Percentiles rank a stretch among this genome's conserved stretches.
Conservation (phyloP, 2,113 vertebrate species). For the Helogale parvula region DNA sequence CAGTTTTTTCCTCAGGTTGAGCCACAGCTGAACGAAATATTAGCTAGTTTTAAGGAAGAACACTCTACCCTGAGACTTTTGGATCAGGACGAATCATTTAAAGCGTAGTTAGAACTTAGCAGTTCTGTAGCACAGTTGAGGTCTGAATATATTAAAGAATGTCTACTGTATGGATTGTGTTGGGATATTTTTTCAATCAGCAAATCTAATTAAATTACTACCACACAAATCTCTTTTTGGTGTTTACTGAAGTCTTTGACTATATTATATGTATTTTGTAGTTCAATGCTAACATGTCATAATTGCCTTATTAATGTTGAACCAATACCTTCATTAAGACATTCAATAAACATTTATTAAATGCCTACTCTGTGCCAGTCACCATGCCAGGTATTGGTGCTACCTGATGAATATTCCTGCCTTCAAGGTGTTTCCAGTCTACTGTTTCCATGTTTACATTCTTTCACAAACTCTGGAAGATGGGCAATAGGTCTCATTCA, state of each 20-base stretch:
- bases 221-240: not conserved
- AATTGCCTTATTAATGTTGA: not conserved
- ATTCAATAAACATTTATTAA: slow-evolving; percentile 1
- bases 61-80: not conserved
- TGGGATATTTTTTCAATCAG: not conserved
- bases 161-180: not conserved
- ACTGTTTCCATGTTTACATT: not conserved
- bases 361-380: not conserved
- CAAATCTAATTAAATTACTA: not conserved
- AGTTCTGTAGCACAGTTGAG: not conserved
- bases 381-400: not conserved
- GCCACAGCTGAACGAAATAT: not conserved
- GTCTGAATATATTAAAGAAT: not conserved
- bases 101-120: not conserved
- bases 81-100: not conserved
- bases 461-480: not conserved
- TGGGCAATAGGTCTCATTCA: not conserved
- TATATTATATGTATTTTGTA: not conserved
- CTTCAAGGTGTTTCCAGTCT: not conserved
- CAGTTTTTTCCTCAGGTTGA: not conserved
- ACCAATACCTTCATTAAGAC: not conserved
- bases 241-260: not conserved
- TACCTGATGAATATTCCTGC: not conserved
- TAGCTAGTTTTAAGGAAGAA: not conserved
- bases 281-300: not conserved